Evolutionary conservation across 2,113 vertebrate genomes (phyloP).

Genomic region (Podarcis cretensis): DNA sequence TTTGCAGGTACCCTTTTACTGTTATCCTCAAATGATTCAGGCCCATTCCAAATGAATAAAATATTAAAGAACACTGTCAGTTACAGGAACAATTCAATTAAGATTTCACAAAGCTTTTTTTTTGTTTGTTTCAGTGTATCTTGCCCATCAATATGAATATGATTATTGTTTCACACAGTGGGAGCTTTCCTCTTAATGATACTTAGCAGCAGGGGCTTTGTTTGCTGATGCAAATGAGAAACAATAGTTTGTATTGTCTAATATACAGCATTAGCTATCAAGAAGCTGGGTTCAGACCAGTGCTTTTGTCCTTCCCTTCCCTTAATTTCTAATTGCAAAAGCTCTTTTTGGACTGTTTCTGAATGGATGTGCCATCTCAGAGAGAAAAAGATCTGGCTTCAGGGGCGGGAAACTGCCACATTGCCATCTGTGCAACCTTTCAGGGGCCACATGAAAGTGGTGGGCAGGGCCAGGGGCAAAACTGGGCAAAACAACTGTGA

Average conservation of each 20-base stretch:
- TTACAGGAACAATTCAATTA: not conserved
- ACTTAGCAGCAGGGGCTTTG: not conserved
- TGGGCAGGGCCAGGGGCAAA: too few relatives aligned
- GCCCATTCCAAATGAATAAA: not conserved
- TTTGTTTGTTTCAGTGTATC: not conserved
- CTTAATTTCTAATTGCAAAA: not conserved
- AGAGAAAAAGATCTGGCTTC: too few relatives aligned
- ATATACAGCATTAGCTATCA: not conserved
- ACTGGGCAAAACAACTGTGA: too few relatives aligned
- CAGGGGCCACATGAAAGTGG: too few relatives aligned
- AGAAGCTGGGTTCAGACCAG: not conserved
- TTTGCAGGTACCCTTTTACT: not conserved
- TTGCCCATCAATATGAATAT: not conserved
- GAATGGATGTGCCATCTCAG: not conserved
- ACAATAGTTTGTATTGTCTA: not conserved
- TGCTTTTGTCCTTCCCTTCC: not conserved
- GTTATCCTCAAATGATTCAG: not conserved
- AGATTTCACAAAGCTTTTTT: not conserved
- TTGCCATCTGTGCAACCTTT: too few relatives aligned
- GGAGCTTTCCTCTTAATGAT: slow-evolving; percentile 1
- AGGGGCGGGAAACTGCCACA: too few relatives aligned
- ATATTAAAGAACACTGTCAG: not conserved
- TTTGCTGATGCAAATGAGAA: slow-evolving; percentile 5
- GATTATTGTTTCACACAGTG: slow-evolving; percentile 4
- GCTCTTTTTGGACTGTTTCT: not conserved